Percentiles rank a stretch among this genome's conserved stretches.
Conservation (phyloP, 2,113 vertebrate species). For the Anser cygnoides region DNA sequence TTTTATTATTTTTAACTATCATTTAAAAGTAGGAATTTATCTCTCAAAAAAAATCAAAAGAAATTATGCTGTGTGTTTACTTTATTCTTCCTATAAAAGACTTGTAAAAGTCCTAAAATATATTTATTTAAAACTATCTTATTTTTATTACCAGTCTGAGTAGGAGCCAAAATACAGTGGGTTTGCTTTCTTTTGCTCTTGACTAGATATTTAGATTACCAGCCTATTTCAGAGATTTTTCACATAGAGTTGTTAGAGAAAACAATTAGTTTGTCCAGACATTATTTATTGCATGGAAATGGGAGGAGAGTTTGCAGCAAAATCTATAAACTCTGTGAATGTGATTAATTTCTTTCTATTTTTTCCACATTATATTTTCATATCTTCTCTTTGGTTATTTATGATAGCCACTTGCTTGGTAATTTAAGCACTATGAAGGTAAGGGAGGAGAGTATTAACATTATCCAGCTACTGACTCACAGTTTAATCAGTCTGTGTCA, state of each 20-base stretch:
- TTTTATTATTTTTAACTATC: neutral
- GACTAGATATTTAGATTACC: neutral
- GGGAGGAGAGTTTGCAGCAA: neutral
- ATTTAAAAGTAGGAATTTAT: neutral
- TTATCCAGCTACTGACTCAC: neutral
- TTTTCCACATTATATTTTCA: neutral
- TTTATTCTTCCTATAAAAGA: neutral
- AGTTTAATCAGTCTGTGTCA: neutral
- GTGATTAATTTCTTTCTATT: neutral
- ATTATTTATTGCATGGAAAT: conserved; percentile 1
- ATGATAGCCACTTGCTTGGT: neutral
- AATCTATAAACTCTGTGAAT: neutral
- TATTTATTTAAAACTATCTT: neutral
- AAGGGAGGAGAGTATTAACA: neutral
- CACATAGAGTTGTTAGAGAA: neutral
- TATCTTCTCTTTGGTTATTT: neutral
- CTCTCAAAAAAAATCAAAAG: neutral
- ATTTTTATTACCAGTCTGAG: neutral
- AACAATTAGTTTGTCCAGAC: neutral
- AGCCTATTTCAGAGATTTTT: neutral
- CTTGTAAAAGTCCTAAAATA: neutral
- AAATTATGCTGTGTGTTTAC: neutral
- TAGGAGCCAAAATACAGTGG: neutral
- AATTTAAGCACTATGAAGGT: neutral
- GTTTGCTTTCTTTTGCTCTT: neutral